phyloP scores from a whole-genome alignment of 2,888 invertebrate genomes.

The Scaptomyza cyrtandrae region DNA sequence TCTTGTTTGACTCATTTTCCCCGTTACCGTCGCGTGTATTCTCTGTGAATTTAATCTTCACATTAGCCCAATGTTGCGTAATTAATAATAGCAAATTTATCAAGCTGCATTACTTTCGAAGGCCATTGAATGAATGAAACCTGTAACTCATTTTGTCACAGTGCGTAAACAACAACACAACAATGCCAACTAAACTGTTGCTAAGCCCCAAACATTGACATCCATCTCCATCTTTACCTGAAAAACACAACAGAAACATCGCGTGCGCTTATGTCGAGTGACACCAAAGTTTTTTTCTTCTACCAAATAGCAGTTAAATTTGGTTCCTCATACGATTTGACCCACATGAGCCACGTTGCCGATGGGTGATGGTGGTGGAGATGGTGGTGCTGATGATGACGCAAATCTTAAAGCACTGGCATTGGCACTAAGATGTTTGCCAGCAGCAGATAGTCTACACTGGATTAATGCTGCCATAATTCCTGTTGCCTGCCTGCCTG shows the following conservation, averaged over 20 bases:
- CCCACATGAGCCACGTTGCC: conserved; percentile 44
- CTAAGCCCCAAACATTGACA: conserved; percentile 61
- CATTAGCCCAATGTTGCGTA: conserved; percentile 69
- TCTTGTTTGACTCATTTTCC: neutral
- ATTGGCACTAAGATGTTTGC: conserved; percentile 58
- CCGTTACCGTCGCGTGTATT: neutral
- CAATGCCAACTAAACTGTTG: conserved; percentile 67
- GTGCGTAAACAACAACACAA: conserved; percentile 56
- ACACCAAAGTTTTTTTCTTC: conserved; percentile 36
- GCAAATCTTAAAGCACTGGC: conserved; percentile 72
- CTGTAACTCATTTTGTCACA: conserved; percentile 78
- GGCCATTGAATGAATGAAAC: conserved; percentile 72
- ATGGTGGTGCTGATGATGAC: conserved; percentile 66
- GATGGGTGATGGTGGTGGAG: conserved; percentile 7
- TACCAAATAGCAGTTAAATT: conserved; percentile 44
- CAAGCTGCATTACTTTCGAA: conserved; percentile 71
- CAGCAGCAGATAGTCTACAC: conserved; percentile 64
- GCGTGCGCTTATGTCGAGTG: conserved; percentile 56
- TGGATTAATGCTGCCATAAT: conserved; percentile 79
- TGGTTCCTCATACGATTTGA: conserved; percentile 42
- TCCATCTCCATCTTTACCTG: conserved; percentile 25
- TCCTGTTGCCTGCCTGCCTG: conserved; percentile 44
- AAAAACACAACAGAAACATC: conserved; percentile 24
- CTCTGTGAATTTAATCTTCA: conserved; percentile 7
- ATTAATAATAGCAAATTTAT: conserved; percentile 79